phyloP scores from a whole-genome alignment of 2,888 invertebrate species.

The Mesorhabditis spiculigera region DNA sequence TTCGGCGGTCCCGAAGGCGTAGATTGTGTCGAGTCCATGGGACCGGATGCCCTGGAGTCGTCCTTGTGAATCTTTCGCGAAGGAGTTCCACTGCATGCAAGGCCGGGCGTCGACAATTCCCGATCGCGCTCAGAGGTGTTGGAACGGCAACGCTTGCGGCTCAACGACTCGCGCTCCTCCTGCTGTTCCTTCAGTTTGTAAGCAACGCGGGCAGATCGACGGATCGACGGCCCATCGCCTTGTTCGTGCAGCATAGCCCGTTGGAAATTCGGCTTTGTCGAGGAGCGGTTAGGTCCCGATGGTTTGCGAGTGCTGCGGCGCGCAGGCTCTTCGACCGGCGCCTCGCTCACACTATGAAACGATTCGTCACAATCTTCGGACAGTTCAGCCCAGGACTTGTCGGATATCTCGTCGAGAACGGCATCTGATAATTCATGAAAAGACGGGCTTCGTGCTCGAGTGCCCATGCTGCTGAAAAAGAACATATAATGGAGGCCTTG shows the following conservation, averaged over 20 bases:
- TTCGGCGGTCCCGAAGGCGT: background rate
- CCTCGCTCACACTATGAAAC: constrained; percentile 3
- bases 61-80: background rate
- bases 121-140: no score
- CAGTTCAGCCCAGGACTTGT: constrained; percentile 43
- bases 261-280: constrained; percentile 16
- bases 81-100: background rate
- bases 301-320: constrained; percentile 20
- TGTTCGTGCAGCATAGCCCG: no score
- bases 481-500: no score
- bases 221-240: no score
- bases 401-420: constrained; percentile 10
- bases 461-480: no score
- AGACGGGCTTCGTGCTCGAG: no score
- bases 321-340: constrained; percentile 12
- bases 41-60: background rate
- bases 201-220: background rate
- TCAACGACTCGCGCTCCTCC: constrained; percentile 4
- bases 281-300: background rate
- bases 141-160: background rate
- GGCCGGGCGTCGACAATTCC: no score
- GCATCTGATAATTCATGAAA: no score
- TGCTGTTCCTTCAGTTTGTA: background rate
- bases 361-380: constrained; percentile 29
- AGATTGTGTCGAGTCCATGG: background rate